These are phyloP conservation scores for Anastrepha obliqua DNA, from an alignment of 1,140 invertebrate genomes.

Conservation along the genomic window DNA sequence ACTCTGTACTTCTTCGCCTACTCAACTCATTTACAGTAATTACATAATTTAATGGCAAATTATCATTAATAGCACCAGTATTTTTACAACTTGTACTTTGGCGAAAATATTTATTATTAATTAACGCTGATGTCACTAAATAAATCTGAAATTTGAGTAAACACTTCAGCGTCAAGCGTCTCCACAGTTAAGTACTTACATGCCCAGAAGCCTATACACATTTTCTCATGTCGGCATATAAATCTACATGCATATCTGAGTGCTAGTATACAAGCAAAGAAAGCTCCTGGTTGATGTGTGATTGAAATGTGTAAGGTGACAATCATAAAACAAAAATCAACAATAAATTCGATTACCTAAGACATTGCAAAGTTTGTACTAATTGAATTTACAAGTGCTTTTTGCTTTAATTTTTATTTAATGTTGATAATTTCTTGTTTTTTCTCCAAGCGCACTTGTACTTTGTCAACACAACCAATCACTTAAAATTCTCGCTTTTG, in stretches of 20 bases:
- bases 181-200: not conserved
- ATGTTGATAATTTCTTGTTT: not conserved
- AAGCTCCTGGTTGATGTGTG: too few relatives aligned
- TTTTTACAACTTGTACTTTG: too few relatives aligned
- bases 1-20: too few relatives aligned
- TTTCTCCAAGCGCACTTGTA: not conserved
- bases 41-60: too few relatives aligned
- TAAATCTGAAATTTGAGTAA: not conserved
- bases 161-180: not conserved
- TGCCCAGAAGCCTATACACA: not conserved
- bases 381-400: constrained; percentile 19
- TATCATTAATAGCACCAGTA: too few relatives aligned
- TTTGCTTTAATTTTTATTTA: not conserved
- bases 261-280: too few relatives aligned
- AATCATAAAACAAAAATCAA: not conserved
- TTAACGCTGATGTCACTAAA: constrained; percentile 8
- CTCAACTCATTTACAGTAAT: too few relatives aligned
- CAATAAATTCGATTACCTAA: not conserved
- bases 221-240: too few relatives aligned
- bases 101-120: too few relatives aligned
- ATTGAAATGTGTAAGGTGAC: too few relatives aligned
- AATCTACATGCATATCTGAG: too few relatives aligned
- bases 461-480: not conserved
- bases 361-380: not conserved
- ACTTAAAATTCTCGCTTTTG: not conserved